Conservation (phyloP, 2,797 vertebrate genomes). For the Trematomus bernacchii region DNA sequence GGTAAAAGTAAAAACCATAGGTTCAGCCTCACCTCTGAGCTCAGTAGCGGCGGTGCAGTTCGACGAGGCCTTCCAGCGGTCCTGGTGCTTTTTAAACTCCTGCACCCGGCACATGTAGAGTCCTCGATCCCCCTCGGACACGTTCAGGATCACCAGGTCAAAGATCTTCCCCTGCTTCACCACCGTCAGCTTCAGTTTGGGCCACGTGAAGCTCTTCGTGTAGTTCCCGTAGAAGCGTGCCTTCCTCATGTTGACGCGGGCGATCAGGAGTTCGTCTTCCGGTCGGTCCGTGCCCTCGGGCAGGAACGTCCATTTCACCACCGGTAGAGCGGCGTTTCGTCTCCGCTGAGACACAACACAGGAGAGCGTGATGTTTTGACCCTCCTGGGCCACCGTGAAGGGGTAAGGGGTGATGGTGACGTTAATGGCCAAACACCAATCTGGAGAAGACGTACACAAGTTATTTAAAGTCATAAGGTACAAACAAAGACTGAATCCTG, state of each 20-base stretch:
- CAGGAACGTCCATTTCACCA: constrained; percentile 93
- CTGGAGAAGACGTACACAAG: constrained; percentile 70
- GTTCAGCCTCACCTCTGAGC: constrained; percentile 88
- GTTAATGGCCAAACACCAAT: constrained; percentile 89
- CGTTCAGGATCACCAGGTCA: constrained; percentile 88
- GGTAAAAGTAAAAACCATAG: neutral
- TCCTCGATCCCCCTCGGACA: constrained; percentile 88
- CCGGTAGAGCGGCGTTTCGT: constrained; percentile 87
- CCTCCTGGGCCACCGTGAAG: constrained; percentile 86
- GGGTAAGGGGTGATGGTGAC: constrained; percentile 93
- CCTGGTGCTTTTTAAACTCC: constrained; percentile 92
- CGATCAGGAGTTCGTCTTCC: constrained; percentile 89
- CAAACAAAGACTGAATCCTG: too few relatives aligned
- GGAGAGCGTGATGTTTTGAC: constrained; percentile 91
- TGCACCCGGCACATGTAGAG: constrained; percentile 94
- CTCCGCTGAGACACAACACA: constrained; percentile 91
- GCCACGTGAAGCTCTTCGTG: constrained; percentile 87
- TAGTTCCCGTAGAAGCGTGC: constrained; percentile 96
- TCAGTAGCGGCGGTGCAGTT: constrained; percentile 92
- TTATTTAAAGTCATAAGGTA: too few relatives aligned
- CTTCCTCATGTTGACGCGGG: constrained; percentile 93
- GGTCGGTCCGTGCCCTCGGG: constrained; percentile 66
- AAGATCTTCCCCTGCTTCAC: constrained; percentile 88
- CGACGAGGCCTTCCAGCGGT: constrained; percentile 93
- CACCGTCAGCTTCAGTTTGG: constrained; percentile 89